phyloP scores from a whole-genome alignment of 2,797 vertebrate species.

The Taeniopygia guttata region DNA sequence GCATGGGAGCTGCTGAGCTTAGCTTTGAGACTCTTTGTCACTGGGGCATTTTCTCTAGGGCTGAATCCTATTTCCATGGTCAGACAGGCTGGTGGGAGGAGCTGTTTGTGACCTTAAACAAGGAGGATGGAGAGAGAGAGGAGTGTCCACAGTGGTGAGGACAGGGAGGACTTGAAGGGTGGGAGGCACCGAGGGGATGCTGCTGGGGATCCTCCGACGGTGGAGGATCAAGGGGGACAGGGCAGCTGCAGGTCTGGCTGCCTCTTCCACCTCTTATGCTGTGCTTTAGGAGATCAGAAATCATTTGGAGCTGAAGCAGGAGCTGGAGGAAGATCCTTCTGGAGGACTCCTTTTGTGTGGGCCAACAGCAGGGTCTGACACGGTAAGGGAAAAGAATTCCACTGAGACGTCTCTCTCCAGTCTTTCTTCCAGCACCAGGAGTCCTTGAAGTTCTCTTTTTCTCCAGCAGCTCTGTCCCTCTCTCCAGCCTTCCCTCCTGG shows the following conservation, averaged over 20 bases:
- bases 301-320: not conserved
- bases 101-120: not conserved
- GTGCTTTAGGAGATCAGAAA: not conserved
- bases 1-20: not conserved
- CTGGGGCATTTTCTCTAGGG: fast-evolving
- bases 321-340: not conserved
- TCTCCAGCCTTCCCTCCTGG: not conserved
- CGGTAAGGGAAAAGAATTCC: not conserved
- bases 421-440: not conserved
- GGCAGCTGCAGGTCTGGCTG: not conserved
- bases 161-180: not conserved
- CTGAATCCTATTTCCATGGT: not conserved
- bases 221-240: not conserved
- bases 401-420: not conserved
- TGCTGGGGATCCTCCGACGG: not conserved
- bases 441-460: not conserved
- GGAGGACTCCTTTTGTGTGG: not conserved
- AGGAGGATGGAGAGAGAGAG: not conserved
- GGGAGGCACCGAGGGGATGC: not conserved
- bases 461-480: not conserved
- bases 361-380: not conserved
- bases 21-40: not conserved
- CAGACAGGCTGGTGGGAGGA: not conserved
- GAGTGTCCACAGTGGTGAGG: not conserved
- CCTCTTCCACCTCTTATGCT: not conserved